Evolutionary conservation across 2,113 vertebrate species (phyloP).

Genomic region (Tachysurus fulvidraco): DNA sequence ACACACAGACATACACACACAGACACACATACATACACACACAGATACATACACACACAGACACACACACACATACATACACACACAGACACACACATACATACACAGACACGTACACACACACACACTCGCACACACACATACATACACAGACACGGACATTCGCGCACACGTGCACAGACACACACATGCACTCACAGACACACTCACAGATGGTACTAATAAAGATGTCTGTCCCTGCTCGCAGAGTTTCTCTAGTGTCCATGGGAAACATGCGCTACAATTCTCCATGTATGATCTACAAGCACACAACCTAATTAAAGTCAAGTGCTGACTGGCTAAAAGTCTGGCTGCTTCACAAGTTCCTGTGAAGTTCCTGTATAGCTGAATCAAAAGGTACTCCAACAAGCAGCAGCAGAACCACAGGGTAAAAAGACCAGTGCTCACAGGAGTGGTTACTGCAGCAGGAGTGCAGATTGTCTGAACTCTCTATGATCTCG

Average conservation of each 20-base stretch:
- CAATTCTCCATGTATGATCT: background rate
- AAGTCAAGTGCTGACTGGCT: slow-evolving; percentile 29
- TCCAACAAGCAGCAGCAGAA: background rate
- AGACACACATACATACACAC: no score
- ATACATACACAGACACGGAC: no score
- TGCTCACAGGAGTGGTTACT: background rate
- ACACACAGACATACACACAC: no score
- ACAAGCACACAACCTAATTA: background rate
- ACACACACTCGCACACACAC: no score
- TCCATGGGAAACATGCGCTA: background rate
- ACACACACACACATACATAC: no score
- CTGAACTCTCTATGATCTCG: background rate
- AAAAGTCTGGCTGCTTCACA: background rate
- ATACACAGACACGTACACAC: no score
- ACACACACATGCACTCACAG: background rate
- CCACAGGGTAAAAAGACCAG: background rate
- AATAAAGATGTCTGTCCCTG: background rate
- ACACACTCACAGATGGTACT: background rate
- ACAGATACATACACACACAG: no score
- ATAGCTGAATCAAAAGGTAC: background rate
- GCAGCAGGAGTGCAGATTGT: background rate
- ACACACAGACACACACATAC: no score
- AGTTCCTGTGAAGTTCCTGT: background rate
- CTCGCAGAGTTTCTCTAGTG: background rate
- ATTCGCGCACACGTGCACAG: no score